Conservation (phyloP, 2,113 vertebrate genomes). For the Platichthys stellatus region DNA sequence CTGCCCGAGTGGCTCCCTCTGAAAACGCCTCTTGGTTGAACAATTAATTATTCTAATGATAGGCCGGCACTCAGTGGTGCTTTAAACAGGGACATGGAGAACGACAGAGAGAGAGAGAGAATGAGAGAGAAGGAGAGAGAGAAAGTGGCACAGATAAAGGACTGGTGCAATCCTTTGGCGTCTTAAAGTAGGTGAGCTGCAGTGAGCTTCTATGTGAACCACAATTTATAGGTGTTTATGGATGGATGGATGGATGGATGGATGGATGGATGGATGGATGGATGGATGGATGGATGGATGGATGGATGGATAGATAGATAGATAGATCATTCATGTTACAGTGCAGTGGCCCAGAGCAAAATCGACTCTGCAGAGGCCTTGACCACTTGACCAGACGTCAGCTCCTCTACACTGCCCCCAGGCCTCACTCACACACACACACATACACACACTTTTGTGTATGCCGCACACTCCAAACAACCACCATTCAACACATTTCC, state of each 20-base stretch:
- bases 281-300: background rate
- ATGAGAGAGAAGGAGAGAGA: background rate
- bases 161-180: conserved; percentile 16
- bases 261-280: background rate
- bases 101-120: conserved; percentile 14
- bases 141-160: conserved; percentile 49
- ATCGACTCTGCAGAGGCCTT: conserved; percentile 45
- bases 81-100: conserved; percentile 60
- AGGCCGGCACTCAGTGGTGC: conserved; percentile 72
- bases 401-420: conserved; percentile 16
- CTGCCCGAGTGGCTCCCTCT: conserved; percentile 75
- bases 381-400: conserved; percentile 68
- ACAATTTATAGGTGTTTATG: conserved; percentile 12
- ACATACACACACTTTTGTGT: background rate
- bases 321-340: conserved; percentile 6
- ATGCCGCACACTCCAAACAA: conserved; percentile 11
- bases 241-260: background rate
- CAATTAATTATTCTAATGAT: conserved; percentile 84
- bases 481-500: conserved; percentile 34
- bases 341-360: conserved; percentile 24
- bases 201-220: background rate
- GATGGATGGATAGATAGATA: background rate
- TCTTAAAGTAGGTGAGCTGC: conserved; percentile 40
- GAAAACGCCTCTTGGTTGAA: conserved; percentile 81
- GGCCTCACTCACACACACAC: conserved; percentile 14